Evolutionary conservation across 2,888 invertebrate species (phyloP), one percentile per base, ranked within the genome.

Genomic region (Beris chalybata): DNA sequence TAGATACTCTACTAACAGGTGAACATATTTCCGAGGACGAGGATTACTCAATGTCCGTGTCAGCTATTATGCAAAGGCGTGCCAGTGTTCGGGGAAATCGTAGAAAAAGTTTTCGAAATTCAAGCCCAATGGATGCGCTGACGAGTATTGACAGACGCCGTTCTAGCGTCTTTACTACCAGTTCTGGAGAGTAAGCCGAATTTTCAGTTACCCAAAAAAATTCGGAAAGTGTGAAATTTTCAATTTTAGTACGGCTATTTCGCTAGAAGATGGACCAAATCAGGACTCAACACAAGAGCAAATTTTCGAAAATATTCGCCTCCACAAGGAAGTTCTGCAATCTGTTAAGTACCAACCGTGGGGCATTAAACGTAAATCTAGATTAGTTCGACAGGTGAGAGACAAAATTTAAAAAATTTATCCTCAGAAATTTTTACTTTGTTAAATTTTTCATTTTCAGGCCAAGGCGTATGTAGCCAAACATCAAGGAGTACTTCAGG

Each of bases 271-370:
- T 70, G 84, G 85, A 72, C 78, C 82, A 67, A 81, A 82, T 48
- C 81, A 83, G 68, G 83, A 83, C 73, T 88, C 89, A 71, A 88
- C 89, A 0, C 91, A 94, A 76, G 93, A 94, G 76, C 92, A 93
- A 81, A 93, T 95, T 71, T 91, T 91, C 76, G 94, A 94, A 79
- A 95, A 93, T 75, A 89, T 96, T 68, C 89, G 91, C 71, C 81
- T 95, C 43, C 95, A 96, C 79, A 95, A 95, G 78, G 95, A 96
- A 79, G 93, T 96, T 0, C 82, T 96, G 70, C 89, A 90, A 71
- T 91, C 89, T 53, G 92, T 95, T 11, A 93, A 92, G 75, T 87
- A 91, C 74, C 92, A 93, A 75, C 93, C 93, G 3, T 89, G 93
- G 85, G 88, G 88, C 32, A 89, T 94, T 85, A 82, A 90, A 64